phyloP scores from a whole-genome alignment of 2,797 vertebrate genomes.

The Eutrigla gurnardus region DNA sequence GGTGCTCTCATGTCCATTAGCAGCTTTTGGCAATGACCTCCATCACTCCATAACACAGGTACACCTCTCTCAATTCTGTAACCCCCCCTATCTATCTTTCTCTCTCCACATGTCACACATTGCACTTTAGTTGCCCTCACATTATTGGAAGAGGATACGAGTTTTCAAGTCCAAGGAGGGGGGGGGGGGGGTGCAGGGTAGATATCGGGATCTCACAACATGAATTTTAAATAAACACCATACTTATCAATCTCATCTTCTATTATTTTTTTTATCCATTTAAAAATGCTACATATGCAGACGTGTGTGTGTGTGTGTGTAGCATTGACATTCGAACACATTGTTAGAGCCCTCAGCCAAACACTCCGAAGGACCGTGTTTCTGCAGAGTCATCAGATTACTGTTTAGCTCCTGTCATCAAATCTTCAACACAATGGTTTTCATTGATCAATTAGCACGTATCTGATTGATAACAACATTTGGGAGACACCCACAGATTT shows the following conservation, averaged over 20 bases:
- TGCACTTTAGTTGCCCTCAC: conserved; percentile 56
- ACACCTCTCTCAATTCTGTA: not conserved
- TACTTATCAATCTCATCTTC: conserved; percentile 14
- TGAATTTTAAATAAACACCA: conserved; percentile 50
- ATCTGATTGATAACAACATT: not conserved
- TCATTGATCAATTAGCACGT: not conserved
- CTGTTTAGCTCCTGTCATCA: not conserved
- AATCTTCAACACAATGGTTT: not conserved
- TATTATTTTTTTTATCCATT: not conserved
- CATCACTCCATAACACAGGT: conserved; percentile 40
- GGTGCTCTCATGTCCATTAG: conserved; percentile 42
- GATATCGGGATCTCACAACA: conserved; percentile 18
- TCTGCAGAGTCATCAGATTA: not conserved
- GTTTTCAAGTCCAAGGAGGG: conserved; percentile 47
- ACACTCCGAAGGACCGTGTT: not conserved
- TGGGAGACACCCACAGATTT: not conserved
- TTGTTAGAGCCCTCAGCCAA: not conserved
- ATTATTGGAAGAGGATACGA: conserved; percentile 32
- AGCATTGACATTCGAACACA: not conserved
- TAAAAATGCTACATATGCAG: conserved; percentile 6
- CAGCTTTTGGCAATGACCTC: conserved; percentile 44
- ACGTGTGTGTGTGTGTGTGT: not conserved
- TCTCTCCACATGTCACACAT: conserved; percentile 14
- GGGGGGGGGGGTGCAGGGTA: not conserved
- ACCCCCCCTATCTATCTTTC: not conserved